A percentile compares a stretch with the other conserved stretches of the same genome.
Conservation (phyloP, 2,113 vertebrate genomes). For the Rhinolophus sinicus region DNA sequence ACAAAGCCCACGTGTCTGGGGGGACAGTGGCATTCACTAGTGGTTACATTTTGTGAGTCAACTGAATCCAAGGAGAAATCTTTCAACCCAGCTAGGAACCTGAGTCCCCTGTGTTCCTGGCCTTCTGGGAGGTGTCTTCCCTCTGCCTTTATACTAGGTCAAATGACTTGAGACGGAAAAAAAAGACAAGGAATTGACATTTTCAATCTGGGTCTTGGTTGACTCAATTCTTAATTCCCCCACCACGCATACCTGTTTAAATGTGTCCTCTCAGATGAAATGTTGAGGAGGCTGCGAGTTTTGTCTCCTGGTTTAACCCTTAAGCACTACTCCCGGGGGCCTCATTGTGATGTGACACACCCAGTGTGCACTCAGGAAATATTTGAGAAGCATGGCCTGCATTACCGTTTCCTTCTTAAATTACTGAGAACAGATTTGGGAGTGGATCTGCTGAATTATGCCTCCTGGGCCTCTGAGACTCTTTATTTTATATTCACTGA, state of each 20-base stretch:
- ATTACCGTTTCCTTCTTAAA: not conserved
- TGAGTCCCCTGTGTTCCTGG: not conserved
- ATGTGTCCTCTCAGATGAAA: not conserved
- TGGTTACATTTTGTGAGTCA: not conserved
- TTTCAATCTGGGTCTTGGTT: not conserved
- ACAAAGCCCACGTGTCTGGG: not conserved
- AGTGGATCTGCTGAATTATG: not conserved
- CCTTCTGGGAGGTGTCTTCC: not conserved
- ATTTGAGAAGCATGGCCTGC: not conserved
- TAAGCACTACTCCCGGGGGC: not conserved
- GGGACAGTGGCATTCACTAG: not conserved
- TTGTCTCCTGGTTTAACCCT: not conserved
- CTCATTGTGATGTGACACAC: not conserved
- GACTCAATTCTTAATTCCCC: not conserved
- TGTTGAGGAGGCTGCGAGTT: not conserved
- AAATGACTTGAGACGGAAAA: not conserved
- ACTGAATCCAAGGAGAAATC: not conserved
- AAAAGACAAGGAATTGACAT: not conserved
- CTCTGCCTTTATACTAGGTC: not conserved
- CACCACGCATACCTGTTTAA: not conserved
- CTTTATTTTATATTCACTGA: not conserved
- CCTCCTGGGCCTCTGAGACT: slow-evolving; percentile 1
- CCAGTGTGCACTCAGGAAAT: not conserved
- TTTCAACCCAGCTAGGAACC: not conserved
- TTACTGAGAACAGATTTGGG: slow-evolving; percentile 22